Evolutionary conservation across 1,140 invertebrate species (phyloP), one percentile per base, ranked within the genome.

Genomic region (Brachionus sp.): DNA sequence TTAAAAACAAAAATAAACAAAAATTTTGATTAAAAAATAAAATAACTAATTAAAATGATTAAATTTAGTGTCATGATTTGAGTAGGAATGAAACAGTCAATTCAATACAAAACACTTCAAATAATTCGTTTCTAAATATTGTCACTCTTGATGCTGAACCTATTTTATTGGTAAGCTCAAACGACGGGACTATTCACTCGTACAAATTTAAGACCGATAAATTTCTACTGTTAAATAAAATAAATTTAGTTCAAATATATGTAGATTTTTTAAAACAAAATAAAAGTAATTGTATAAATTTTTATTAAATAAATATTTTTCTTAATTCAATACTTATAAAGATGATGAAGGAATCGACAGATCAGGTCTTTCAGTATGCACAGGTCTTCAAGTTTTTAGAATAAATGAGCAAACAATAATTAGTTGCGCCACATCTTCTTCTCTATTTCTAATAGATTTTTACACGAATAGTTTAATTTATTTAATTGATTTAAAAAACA

Each of bases 191-290:
- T 5, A 75, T 75, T 75, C 42, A 75, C n/a, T 29, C 25, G 1
- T 75, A 46, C 42, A 46, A 75, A 75, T 75, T 75, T 46, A 75
- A 46, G 29, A 44, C 19, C 9, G 39, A 46, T 13, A 75, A 75
- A 50, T 75, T 75, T 29, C 1, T 46, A 12, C 9, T 46, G 3
- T 10, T 75, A 10, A 75, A 46, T 46, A 23, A 46, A 75, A 75
- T 75, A 9, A 75, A 75, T 75, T 35, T 75, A 75, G 42, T 46
- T 25, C 37, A 75, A 46, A 46, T 75, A 6, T 75, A 75, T 35
- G 5, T 25, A 2, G 42, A 46, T 46, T 75, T 75, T 75, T 75
- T 75, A 29, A 75, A 75, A 25, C 70, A 75, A 46, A 46, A 23
- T 19, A 44, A 75, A 44, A 75, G 42, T 25, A 75, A 29, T 46